phyloP scores from a whole-genome alignment of 2,888 invertebrate species.

The Cephus sareptanus region DNA sequence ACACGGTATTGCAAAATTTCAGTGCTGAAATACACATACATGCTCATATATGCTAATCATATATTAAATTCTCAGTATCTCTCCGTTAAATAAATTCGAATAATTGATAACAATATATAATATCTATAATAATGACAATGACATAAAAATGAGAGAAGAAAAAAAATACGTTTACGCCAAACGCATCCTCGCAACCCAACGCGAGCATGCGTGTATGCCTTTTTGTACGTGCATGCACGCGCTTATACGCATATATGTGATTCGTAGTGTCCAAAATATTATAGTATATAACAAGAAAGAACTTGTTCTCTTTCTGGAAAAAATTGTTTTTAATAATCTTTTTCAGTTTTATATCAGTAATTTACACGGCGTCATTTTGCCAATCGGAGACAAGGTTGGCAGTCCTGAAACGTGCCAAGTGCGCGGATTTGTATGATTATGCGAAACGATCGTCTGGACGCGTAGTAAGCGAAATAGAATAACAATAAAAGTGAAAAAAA shows the following conservation, averaged over 20 bases:
- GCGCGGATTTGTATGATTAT: too few species aligned
- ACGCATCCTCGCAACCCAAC: neutral
- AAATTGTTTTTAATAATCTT: neutral
- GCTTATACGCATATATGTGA: too few species aligned
- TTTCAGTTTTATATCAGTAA: neutral
- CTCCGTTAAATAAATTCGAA: conserved; percentile 25
- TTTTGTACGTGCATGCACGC: neutral
- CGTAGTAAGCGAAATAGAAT: too few species aligned
- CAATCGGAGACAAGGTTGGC: too few species aligned
- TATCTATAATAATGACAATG: neutral
- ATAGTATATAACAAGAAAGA: too few species aligned
- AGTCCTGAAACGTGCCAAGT: too few species aligned
- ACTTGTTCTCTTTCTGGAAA: neutral
- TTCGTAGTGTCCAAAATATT: too few species aligned
- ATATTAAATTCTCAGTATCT: conserved; percentile 34
- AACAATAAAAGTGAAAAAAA: too few species aligned
- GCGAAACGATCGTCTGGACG: too few species aligned
- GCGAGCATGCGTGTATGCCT: neutral
- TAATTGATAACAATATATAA: conserved; percentile 21
- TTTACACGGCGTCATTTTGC: neutral
- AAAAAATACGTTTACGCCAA: neutral
- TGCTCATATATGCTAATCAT: conserved; percentile 36
- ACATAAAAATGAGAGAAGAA: neutral
- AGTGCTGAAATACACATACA: conserved; percentile 32
- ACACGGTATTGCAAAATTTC: conserved; percentile 45